Base-by-base conservation (phyloP, 2,797 vertebrate genomes). In the Anolis apletophallus region DNA sequence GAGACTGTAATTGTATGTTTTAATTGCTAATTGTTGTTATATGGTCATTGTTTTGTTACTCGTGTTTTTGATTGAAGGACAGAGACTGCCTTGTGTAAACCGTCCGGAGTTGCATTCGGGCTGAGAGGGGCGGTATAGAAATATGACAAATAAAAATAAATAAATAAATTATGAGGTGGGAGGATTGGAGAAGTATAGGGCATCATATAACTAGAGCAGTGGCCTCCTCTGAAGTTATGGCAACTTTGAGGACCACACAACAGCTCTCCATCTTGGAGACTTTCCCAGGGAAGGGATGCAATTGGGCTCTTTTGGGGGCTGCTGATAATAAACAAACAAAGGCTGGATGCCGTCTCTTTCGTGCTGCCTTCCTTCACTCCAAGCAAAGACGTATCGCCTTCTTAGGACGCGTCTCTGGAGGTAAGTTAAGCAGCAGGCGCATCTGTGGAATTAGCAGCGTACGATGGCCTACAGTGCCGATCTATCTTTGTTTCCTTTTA, bases 401-500 rank as follows among this genome's bases (percentile, higher is more conserved):
- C 64, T 17, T 3, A 23, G 81, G 40, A 78, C 67, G 12, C 1
- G 9, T 75, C 19, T 17, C 34, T 17, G n/a, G n/a, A 14, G 9
- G 7, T 32, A 76, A 76, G 16, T 57, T 71, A n/a, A 72, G 85
- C 52, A 32, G 50, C n/a, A 13, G n/a, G 46, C 12, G n/a, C 34
- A 26, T 68, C 19, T 59, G 36, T 78, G 54, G 67, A 78, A 36
- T 74, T 74, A 80, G 67, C 76, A 61, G 40, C 26, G 17, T 67
- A n/a, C n/a, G 11, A 67, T 32, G 17, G 59, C 59, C 57, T 52
- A 40, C 29, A 68, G 76, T 8, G 29, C 34, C 4, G 19, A 57
- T 50, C 46, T 46, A 75, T 75, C 55, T n/a, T 80, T 26, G 57
- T 16, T 80, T 84, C 71, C 57, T 73, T 52, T 71, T 87, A 69